Evolutionary conservation across 2,113 vertebrate species (phyloP).

Genomic region (Antennarius striatus): DNA sequence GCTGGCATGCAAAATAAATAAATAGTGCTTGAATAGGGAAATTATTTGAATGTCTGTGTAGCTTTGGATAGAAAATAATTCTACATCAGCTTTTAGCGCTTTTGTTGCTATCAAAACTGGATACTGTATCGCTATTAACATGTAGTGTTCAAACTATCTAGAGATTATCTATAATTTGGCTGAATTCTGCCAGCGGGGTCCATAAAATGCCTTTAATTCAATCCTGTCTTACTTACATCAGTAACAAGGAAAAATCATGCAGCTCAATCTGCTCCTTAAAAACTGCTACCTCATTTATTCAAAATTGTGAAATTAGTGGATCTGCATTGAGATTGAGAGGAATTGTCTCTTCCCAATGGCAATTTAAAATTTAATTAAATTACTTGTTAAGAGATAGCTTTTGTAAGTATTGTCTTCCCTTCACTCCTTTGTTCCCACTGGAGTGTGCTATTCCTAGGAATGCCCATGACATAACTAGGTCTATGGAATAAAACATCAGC

Average conservation of each 20-base stretch:
- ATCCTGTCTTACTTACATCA: slow-evolving; percentile 23
- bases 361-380: slow-evolving; percentile 30
- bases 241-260: slow-evolving; percentile 18
- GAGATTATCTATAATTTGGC: no score
- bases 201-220: slow-evolving; percentile 22
- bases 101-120: no score
- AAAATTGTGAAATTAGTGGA: slow-evolving; percentile 25
- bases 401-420: slow-evolving; percentile 15
- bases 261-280: slow-evolving; percentile 21
- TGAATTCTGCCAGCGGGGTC: background rate
- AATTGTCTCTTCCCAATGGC: slow-evolving; percentile 19
- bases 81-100: no score
- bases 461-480: slow-evolving; percentile 73
- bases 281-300: slow-evolving; percentile 22
- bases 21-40: no score
- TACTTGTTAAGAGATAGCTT: slow-evolving; percentile 16
- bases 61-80: no score
- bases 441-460: slow-evolving; percentile 33
- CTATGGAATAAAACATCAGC: slow-evolving; percentile 61
- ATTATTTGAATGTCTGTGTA: no score
- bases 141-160: no score
- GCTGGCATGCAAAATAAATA: no score
- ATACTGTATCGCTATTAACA: no score
- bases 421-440: slow-evolving; percentile 19
- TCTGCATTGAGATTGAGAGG: slow-evolving; percentile 30